Evolutionary conservation across 2,797 vertebrate genomes (phyloP), one percentile per base, ranked within the genome.

Genomic region (Dromococcyx pavoninus): DNA sequence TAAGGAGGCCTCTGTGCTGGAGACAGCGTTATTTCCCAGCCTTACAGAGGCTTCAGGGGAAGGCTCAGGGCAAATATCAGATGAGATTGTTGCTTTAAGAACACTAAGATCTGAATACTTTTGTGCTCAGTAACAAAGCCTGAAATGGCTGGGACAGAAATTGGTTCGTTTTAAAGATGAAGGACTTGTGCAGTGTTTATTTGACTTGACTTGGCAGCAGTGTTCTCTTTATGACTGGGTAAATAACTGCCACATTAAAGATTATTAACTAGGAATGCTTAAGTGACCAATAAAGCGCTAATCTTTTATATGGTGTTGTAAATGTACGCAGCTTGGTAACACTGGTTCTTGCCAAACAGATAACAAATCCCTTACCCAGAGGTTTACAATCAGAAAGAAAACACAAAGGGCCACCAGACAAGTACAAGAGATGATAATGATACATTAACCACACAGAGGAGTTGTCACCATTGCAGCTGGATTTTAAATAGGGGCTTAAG

Each of bases 231-330:
- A 91, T 1, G 23, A 58, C 82, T 83, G 78, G 66, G 21, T 88
- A 88, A 96, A 93, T 83, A 94, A 86, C 65, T 77, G 85, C 87
- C 73, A 51, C 82, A 77, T 87, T 93, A 94, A 92, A 91, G 88
- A 86, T 86, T 84, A 84, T 89, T 91, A 89, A 91, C 72, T 74
- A 66, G 62, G 73, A 89, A 91, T 85, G 75, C 93, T 89, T 94
- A 67, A 94, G 91, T 81, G 89, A 69, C 93, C 92, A 94, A 92
- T 95, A 96, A 97, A 96, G 50, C n/a, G 12, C 60, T 95, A 89
- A 91, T 96, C 91, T 94, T 95, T 95, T 95, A 83, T 89, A 91
- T 33, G 64, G 81, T 4, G 48, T 89, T 83, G 76, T 94, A 88
- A 88, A 82, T 21, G 56, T 92, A 86, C 82, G 35, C 89, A 82